A percentile compares a stretch with the other conserved stretches of the same genome.
These are phyloP conservation scores for Apodemus agrarius DNA, from an alignment of 2,797 vertebrate species.

Conservation along the genomic window DNA sequence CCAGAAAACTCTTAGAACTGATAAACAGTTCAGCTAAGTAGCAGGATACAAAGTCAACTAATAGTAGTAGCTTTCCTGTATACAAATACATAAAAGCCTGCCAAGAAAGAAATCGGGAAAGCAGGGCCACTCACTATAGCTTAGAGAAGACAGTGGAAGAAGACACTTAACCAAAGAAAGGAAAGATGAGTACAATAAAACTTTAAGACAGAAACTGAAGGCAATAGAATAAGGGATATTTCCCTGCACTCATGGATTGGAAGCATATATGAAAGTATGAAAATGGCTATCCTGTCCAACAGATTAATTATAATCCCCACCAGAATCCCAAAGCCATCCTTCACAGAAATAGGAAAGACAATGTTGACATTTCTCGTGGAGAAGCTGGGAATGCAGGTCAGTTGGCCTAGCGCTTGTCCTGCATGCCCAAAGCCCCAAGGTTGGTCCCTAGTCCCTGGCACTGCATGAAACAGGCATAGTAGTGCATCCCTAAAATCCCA, in stretches of 20 bases:
- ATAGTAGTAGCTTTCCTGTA: neutral
- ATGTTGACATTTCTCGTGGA: neutral
- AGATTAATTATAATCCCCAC: neutral
- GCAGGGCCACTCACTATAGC: too few relatives aligned
- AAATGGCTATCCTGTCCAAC: neutral
- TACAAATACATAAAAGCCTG: neutral
- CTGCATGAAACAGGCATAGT: neutral
- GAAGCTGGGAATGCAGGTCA: too few relatives aligned
- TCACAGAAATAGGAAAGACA: too few relatives aligned
- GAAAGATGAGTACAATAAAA: neutral
- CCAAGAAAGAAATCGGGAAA: neutral
- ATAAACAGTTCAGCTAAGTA: neutral
- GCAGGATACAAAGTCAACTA: neutral
- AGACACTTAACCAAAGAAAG: neutral
- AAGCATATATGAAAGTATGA: too few relatives aligned
- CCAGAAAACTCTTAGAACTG: neutral
- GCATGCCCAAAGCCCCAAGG: neutral
- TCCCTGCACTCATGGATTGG: neutral
- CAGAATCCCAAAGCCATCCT: neutral
- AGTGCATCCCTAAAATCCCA: neutral
- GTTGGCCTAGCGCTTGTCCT: neutral
- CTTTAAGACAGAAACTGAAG: neutral
- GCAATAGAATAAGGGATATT: neutral
- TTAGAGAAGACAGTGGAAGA: neutral
- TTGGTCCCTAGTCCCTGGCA: neutral